Evolutionary conservation across 2,113 vertebrate genomes (phyloP), one percentile per base, ranked within the genome.

Genomic region (Charadrius vociferus): DNA sequence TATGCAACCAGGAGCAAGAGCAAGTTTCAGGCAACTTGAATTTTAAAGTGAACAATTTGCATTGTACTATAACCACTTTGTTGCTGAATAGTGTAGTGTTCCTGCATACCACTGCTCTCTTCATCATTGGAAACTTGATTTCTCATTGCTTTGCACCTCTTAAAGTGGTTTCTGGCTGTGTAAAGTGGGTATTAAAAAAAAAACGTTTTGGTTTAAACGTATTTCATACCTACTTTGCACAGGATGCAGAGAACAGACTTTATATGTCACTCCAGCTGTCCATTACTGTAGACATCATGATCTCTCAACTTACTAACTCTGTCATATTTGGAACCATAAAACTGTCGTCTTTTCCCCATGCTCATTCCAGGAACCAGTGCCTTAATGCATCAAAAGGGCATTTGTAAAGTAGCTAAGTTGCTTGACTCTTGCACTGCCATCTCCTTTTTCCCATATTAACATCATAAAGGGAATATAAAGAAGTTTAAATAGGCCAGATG

Each of bases 31-130:
- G 36, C 49, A 84, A 68, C 93, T 87, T 73, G 83, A 93, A 94
- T 80, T 85, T 85, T 84, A 62, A 95, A 94, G 86, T 17, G 73
- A 94, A 90, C 49, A 87, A 93, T 95, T 87, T 91, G n/a, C 78
- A 77, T 86, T 70, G 58, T 56, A 29, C 49, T 93, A 43, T 67
- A 86, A 88, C 47, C 30, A 87, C 80, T 95, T 68, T 86, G 77
- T 36, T 56, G 58, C 65, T 91, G 81, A 66, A 72, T 14, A 45
- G 56, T 55, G 41, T 3, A 32, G 49, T 45, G 47, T n/a, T 53
- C 49, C 52, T 68, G 66, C 34, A 47, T 30, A 91, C 14, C 36
- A 29, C 62, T 75, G 73, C 39, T 87, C 70, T 75, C 56, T 68
- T 77, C 43, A 61, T 77, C 81, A 21, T 21, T 70, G 36, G 36